Evolutionary conservation across 2,113 vertebrate species (phyloP), one percentile per base, ranked within the genome.

Genomic region (Bubo scandiacus): DNA sequence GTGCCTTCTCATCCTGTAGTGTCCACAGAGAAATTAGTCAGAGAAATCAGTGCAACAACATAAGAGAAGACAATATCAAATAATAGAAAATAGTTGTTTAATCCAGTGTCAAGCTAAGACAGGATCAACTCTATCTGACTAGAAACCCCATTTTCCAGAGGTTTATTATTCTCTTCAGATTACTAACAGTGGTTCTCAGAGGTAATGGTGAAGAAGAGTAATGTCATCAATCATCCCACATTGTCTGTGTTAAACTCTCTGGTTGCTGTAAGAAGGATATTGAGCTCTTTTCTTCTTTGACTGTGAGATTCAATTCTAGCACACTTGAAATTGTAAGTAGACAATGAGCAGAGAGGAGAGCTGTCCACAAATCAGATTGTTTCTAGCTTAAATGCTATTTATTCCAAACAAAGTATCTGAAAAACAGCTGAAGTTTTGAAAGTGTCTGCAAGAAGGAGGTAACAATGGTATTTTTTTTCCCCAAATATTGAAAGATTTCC

Each of bases 261-360:
- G 74, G 78, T 43, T 85, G n/a, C 26, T 88, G 29, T 43, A 57
- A 82, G 78, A 85, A 94, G 55, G 87, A 93, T 94, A 96, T 90
- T 93, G 61, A 74, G n/a, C 77, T 95, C 34, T 57, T 93, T 90
- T 90, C 32, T 49, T 45, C 87, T 90, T 84, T 93, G 59, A 67
- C 92, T 80, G 27, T 40, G 85, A 85, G 85, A 95, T 96, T 95
- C 57, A 90, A 95, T 97, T 95, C 78, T 25, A n/a, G 65, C 87
- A 82, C 70, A 75, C 92, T 94, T 90, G 87, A 92, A 96, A 96
- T 87, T 92, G 38, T 91, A 91, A 93, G 78, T 38, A 81, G 83
- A 74, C 78, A 58, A 81, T 90, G 63, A 95, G 65, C 54, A 72
- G 59, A 84, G 87, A 87, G 66, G 42, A 90, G 78, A 66, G 12